Conservation (phyloP, 2,888 invertebrate species). For the Mythimna impura region DNA sequence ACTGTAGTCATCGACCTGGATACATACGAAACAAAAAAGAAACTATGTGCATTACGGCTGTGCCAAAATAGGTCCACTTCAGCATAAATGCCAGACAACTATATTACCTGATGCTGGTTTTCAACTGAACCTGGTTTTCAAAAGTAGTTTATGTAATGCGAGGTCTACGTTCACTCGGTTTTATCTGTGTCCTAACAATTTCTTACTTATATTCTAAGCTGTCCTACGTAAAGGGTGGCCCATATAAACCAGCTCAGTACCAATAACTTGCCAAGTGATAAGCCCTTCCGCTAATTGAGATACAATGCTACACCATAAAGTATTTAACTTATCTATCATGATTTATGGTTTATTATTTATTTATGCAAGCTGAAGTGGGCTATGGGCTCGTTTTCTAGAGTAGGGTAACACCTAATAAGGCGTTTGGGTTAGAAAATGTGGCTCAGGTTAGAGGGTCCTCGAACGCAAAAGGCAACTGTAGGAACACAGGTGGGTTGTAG, state of each 20-base stretch:
- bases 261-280: conserved; percentile 46
- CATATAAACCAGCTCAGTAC: conserved; percentile 6
- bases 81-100: no score
- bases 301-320: conserved; percentile 49
- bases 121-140: no score
- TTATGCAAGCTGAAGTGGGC: conserved; percentile 14
- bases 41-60: no score
- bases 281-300: conserved; percentile 49
- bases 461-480: no score
- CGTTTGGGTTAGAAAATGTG: no score
- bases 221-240: conserved; percentile 16
- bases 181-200: background rate
- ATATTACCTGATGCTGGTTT: no score
- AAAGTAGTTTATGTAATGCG: background rate
- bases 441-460: no score
- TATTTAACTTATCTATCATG: conserved; percentile 47
- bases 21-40: no score
- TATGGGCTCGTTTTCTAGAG: conserved; percentile 6
- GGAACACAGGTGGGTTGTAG: no score
- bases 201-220: conserved; percentile 6
- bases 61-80: no score
- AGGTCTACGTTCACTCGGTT: background rate
- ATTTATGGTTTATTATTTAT: conserved; percentile 27
- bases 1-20: no score
- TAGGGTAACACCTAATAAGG: background rate